These are phyloP conservation scores for Oncorhynchus tshawytscha DNA, from an alignment of 2,113 vertebrate species.

Conservation along the genomic window DNA sequence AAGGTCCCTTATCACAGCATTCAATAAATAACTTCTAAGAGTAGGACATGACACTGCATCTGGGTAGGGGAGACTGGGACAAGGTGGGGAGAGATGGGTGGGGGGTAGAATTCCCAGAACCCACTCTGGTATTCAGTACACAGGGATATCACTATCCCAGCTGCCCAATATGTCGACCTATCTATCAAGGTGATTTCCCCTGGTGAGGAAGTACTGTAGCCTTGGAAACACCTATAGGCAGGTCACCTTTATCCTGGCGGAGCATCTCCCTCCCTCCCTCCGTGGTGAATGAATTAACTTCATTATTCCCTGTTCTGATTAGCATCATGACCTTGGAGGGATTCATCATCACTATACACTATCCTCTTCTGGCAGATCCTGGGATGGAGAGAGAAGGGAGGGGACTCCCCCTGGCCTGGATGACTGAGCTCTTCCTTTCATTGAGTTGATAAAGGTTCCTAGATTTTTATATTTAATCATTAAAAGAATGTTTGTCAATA, in stretches of 20 bases:
- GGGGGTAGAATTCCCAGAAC: conserved; percentile 40
- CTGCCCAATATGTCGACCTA: conserved; percentile 37
- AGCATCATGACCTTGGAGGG: conserved; percentile 17
- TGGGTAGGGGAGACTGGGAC: conserved; percentile 15
- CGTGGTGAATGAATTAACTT: conserved; percentile 39
- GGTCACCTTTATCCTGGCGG: conserved; percentile 42
- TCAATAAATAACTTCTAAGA: conserved; percentile 27
- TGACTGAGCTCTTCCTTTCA: background rate
- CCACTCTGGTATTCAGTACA: conserved; percentile 28
- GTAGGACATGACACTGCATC: conserved; percentile 39
- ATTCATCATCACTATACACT: background rate
- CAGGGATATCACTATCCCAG: conserved; percentile 29
- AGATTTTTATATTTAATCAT: no score
- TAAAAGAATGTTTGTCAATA: no score
- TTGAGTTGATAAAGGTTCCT: no score
- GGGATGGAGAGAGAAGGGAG: background rate
- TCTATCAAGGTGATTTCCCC: conserved; percentile 60
- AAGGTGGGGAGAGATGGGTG: conserved; percentile 13
- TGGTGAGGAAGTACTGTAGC: conserved; percentile 13
- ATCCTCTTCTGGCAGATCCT: conserved; percentile 9
- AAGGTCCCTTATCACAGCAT: conserved; percentile 58
- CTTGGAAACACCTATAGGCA: conserved; percentile 34
- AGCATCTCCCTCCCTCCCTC: conserved; percentile 5
- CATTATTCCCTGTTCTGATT: conserved; percentile 54
- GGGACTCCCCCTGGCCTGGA: background rate